A percentile compares a stretch with the other conserved stretches of the same genome.
phyloP scores from a whole-genome alignment of 2,888 invertebrate species.

The Vesta saturnalis region DNA sequence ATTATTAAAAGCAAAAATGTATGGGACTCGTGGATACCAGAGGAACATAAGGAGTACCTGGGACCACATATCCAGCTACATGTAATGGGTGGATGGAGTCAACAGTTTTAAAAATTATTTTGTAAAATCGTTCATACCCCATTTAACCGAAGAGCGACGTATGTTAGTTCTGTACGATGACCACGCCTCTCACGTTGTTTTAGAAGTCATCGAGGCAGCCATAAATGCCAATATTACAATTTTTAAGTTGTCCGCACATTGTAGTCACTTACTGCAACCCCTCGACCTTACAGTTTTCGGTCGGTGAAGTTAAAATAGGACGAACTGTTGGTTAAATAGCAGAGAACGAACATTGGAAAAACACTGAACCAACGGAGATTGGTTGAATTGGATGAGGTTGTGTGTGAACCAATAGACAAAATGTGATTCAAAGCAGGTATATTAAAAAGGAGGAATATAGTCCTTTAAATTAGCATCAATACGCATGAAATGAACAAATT shows the following conservation, averaged over 20 bases:
- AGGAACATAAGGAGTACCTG: conserved; percentile 15
- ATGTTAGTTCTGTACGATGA: not conserved
- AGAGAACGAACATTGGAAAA: too few relatives aligned
- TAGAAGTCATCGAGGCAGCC: too few relatives aligned
- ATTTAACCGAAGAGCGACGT: not conserved
- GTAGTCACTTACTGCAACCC: too few relatives aligned
- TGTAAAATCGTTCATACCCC: conserved; percentile 15
- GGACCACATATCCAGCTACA: conserved; percentile 5
- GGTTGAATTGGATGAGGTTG: not conserved
- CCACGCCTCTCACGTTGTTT: too few relatives aligned
- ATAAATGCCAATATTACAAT: too few relatives aligned
- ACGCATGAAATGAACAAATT: too few relatives aligned
- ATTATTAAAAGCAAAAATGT: conserved; percentile 47
- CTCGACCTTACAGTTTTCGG: too few relatives aligned
- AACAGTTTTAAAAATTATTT: not conserved
- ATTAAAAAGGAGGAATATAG: not conserved
- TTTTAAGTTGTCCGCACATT: too few relatives aligned
- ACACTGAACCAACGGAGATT: too few relatives aligned
- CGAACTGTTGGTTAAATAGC: too few relatives aligned
- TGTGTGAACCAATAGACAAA: conserved; percentile 5
- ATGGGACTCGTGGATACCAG: conserved; percentile 51
- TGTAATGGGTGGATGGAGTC: not conserved
- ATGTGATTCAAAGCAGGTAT: conserved; percentile 4
- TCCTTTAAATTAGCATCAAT: not conserved
- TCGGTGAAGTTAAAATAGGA: too few relatives aligned